Percentiles rank a stretch among this genome's conserved stretches.
Conservation (phyloP, 1,140 invertebrate species). For the Ridgeia piscesae region DNA sequence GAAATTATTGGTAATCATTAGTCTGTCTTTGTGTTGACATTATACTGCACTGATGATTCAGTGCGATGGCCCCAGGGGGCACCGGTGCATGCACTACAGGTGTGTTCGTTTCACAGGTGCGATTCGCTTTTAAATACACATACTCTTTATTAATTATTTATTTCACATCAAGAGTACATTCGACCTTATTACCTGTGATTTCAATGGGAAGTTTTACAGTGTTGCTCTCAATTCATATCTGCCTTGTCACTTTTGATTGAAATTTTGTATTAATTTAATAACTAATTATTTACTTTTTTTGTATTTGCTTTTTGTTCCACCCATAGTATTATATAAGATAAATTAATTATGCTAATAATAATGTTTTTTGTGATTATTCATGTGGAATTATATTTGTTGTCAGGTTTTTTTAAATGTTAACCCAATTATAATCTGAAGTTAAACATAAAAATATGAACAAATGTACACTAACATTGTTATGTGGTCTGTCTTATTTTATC, state of each 20-base stretch:
- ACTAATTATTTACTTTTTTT: not conserved
- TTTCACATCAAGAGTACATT: too few relatives aligned
- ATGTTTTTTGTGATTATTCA: too few relatives aligned
- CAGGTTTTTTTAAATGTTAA: too few relatives aligned
- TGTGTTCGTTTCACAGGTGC: not conserved
- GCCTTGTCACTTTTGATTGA: not conserved
- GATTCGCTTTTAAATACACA: not conserved
- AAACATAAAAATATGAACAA: too few relatives aligned
- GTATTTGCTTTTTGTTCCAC: not conserved
- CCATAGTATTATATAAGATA: not conserved
- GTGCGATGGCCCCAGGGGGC: not conserved
- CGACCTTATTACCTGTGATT: not conserved
- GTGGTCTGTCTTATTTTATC: too few relatives aligned
- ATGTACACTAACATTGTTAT: too few relatives aligned
- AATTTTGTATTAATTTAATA: not conserved
- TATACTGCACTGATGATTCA: not conserved
- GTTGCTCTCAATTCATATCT: not conserved
- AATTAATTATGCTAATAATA: not conserved
- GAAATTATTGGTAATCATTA: not conserved
- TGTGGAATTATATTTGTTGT: too few relatives aligned
- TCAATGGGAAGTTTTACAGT: not conserved
- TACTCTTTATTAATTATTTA: not conserved
- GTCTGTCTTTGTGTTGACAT: not conserved
- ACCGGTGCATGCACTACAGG: not conserved
- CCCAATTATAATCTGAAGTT: too few relatives aligned